Evolutionary conservation across 1,140 invertebrate species (phyloP), one percentile per base, ranked within the genome.

Genomic region (Diorhabda sublineata): DNA sequence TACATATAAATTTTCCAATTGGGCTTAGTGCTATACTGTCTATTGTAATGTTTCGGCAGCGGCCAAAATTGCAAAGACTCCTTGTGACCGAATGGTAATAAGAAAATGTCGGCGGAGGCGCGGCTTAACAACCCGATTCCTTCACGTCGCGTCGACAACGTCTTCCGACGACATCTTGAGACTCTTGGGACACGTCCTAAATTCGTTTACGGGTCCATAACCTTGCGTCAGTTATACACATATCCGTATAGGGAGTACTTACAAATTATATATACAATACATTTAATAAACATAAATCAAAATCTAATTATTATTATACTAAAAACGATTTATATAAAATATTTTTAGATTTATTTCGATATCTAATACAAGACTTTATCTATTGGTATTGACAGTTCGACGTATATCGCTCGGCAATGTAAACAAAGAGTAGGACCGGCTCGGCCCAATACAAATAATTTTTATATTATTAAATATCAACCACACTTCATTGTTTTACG

Each of bases 231-330:
- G 26, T 26, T 26, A 26, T 26, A 26, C 26, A 26, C 1, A 26
- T 26, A 26, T 26, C 1, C 26, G 26, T 26, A 26, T 26, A 26
- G 26, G 26, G 26, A 26, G 26, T 26, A 26, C 26, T 26, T 26
- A 26, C 26, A 26, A 26, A 26, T 26, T 26, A 26, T 26, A 26
- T 26, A 26, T 26, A 1, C 26, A 26, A 26, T 58, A 26, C 9
- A 58, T 58, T 58, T 58, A 58, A 58, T 58, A 26, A 58, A 58
- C 57, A 58, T 58, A 58, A 58, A 58, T 58, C 57, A 58, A n/a
- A 58, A 58, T 58, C 26, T 26, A 26, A 26, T 26, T 26, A 26
- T 26, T 26, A 26, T 26, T 26, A 26, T 26, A 26, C 26, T 26
- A 26, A 26, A 26, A 26, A 26, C 26, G 26, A 26, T 26, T 26